phyloP scores from a whole-genome alignment of 2,888 invertebrate genomes.

The Aporophyla nigra region DNA sequence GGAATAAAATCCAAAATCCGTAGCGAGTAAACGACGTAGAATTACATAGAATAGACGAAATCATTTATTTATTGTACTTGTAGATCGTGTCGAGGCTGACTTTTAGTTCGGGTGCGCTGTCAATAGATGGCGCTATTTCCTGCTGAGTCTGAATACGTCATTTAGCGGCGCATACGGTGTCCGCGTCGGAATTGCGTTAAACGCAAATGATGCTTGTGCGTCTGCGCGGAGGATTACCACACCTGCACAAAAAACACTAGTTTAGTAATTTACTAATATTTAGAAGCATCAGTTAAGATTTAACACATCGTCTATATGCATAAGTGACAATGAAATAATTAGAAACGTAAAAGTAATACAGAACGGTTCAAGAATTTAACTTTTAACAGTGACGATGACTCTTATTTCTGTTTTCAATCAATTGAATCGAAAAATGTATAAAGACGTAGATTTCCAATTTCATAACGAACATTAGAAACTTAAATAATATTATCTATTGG shows the following conservation, averaged over 20 bases:
- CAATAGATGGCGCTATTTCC: slow-evolving; percentile 77
- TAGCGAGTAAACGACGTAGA: slow-evolving; percentile 64
- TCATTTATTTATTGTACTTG: slow-evolving; percentile 80
- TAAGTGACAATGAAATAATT: not conserved
- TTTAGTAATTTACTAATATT: slow-evolving; percentile 11
- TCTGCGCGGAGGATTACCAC: slow-evolving; percentile 96
- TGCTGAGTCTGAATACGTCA: slow-evolving; percentile 86
- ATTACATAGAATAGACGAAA: slow-evolving; percentile 57
- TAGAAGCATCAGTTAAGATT: not conserved
- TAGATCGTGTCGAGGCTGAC: slow-evolving; percentile 71
- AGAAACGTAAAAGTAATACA: not conserved
- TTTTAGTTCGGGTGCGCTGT: slow-evolving; percentile 62
- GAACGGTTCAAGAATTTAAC: not conserved
- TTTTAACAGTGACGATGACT: not conserved
- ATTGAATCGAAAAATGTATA: not conserved
- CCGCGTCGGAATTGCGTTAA: slow-evolving; percentile 86
- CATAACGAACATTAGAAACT: not conserved
- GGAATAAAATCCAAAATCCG: slow-evolving; percentile 37
- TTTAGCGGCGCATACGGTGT: slow-evolving; percentile 88
- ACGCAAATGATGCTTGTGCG: slow-evolving; percentile 91
- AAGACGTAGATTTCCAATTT: not conserved
- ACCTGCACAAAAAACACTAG: slow-evolving; percentile 81
- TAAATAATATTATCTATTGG: not conserved
- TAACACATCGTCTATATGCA: not conserved
- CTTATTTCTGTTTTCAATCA: too few relatives aligned